Conservation (phyloP, 2,113 vertebrate species). For the Ochotona princeps region DNA sequence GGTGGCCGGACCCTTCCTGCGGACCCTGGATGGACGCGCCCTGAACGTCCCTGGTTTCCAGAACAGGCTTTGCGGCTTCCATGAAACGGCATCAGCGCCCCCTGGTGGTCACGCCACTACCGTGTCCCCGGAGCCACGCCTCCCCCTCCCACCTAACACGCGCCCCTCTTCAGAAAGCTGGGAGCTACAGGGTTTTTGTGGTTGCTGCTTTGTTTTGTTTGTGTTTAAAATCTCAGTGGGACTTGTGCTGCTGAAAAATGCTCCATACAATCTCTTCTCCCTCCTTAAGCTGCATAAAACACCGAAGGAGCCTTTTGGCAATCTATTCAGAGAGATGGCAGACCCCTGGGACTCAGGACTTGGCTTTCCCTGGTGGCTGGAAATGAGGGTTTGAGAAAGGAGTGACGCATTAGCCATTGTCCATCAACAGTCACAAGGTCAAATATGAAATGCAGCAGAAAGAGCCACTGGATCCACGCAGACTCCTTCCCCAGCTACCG, state of each 20-base stretch:
- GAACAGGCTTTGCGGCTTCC: rapidly evolving
- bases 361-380: background rate
- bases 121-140: background rate
- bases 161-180: background rate
- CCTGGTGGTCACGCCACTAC: slow-evolving; percentile 27
- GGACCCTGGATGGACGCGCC: background rate
- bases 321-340: background rate
- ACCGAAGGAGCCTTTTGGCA: background rate
- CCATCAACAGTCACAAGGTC: background rate
- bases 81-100: background rate
- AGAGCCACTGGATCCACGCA: background rate
- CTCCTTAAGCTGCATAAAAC: background rate
- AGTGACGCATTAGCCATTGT: background rate
- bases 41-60: background rate
- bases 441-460: background rate
- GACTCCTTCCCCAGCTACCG: background rate
- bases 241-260: background rate
- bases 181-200: background rate
- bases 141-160: background rate
- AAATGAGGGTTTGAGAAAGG: background rate
- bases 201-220: too few species aligned
- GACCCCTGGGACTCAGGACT: background rate
- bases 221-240: background rate
- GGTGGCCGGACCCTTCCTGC: too few species aligned
- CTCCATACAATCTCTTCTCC: background rate